These are phyloP conservation scores for Bufo gargarizans DNA, from an alignment of 2,113 vertebrate genomes.

Conservation along the genomic window DNA sequence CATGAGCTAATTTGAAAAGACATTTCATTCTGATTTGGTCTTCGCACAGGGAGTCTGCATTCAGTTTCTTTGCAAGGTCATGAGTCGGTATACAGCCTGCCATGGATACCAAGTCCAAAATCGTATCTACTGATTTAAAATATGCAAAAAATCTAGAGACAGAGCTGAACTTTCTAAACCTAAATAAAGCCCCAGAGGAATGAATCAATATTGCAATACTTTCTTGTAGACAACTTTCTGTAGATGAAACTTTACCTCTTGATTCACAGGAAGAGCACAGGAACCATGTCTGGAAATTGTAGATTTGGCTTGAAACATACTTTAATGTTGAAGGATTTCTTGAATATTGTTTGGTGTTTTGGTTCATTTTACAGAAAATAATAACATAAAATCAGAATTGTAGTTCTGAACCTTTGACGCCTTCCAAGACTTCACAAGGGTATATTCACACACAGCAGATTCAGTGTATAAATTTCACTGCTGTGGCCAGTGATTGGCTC, in stretches of 20 bases:
- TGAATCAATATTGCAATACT: slow-evolving; percentile 27
- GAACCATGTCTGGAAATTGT: not conserved
- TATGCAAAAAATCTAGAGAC: slow-evolving; percentile 14
- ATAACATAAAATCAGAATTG: no score
- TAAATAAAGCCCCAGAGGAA: not conserved
- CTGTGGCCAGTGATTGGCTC: no score
- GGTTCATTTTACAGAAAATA: no score
- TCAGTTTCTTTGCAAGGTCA: not conserved
- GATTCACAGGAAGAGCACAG: not conserved
- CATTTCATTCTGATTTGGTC: not conserved
- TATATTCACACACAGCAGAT: no score
- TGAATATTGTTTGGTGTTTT: not conserved
- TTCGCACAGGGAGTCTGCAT: not conserved
- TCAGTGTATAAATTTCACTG: no score
- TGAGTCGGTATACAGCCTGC: not conserved
- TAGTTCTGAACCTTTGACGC: no score
- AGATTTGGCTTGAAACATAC: not conserved
- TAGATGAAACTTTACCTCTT: not conserved
- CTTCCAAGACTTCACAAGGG: no score
- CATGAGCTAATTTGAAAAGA: not conserved
- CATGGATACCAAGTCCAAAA: not conserved
- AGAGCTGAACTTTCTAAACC: slow-evolving; percentile 12
- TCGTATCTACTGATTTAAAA: slow-evolving; percentile 16
- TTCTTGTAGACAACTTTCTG: not conserved
- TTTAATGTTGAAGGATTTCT: not conserved